Conservation (phyloP, 2,113 vertebrate genomes). For the Rhabdomys dilectus region DNA sequence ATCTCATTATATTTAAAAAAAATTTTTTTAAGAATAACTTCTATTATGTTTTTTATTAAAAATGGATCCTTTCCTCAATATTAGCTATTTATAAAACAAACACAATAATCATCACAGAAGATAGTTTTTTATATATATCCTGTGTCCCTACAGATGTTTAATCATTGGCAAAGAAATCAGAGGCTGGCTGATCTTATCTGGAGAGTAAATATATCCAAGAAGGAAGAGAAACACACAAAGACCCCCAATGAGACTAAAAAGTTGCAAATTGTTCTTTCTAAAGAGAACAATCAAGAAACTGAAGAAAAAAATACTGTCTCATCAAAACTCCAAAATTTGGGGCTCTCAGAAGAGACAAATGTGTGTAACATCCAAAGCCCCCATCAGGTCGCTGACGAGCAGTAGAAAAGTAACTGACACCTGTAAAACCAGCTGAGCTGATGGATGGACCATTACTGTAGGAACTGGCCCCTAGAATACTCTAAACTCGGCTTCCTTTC, state of each 20-base stretch:
- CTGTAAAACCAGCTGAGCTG: not conserved
- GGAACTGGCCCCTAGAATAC: not conserved
- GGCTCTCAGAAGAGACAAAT: slow-evolving; percentile 24
- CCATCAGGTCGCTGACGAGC: too few species aligned
- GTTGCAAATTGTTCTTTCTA: slow-evolving; percentile 32
- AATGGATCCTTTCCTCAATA: slow-evolving; percentile 29
- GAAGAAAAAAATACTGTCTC: slow-evolving; percentile 58
- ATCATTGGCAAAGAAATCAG: slow-evolving; percentile 29
- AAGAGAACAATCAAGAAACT: slow-evolving; percentile 59
- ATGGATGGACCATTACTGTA: not conserved
- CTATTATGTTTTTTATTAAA: not conserved
- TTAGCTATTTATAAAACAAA: slow-evolving; percentile 5
- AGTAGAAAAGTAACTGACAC: slow-evolving; percentile 29
- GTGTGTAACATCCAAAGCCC: not conserved
- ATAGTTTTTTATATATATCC: not conserved
- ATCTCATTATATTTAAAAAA: not conserved
- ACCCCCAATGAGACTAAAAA: not conserved
- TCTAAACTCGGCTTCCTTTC: not conserved
- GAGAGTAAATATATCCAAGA: not conserved
- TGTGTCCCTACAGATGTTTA: not conserved
- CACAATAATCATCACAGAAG: slow-evolving; percentile 7
- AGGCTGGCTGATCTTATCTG: slow-evolving; percentile 15
- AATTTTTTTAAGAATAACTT: not conserved
- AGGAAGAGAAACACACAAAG: not conserved
- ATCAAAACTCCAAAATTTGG: slow-evolving; percentile 64